Evolutionary conservation across 2,888 invertebrate genomes (phyloP), one percentile per base, ranked within the genome.

Genomic region (Polylopha cassiicola): DNA sequence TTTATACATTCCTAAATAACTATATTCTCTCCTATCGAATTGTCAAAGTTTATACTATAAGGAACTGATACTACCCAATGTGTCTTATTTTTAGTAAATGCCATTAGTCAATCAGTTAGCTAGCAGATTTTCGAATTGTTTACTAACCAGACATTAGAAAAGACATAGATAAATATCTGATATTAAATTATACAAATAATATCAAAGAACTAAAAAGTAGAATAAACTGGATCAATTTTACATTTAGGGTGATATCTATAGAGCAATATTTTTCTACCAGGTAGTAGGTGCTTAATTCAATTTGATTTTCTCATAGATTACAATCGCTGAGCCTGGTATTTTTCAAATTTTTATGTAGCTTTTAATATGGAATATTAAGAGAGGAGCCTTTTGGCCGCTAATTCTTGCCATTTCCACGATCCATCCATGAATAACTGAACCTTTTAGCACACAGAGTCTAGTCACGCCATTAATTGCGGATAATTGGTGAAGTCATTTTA

Each of bases 21-120:
- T 65, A 52, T 66, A 55, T 67, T 65, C 60, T 62, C 55, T 58
- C 63, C 69, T 64, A 52, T 61, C 61, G 59, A 67, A 57, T 58
- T 63, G 64, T 67, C 61, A 63, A 61, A 56, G 54, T 55, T 48
- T 51, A 47, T 73, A 72, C 59, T 65, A 50, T 73, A 77, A 75
- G 69, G 65, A 72, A 79, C 70, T 69, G 68, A 81, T 77, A 71
- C 77, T 79, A 79, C 73, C 73, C 61, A 62, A 79, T 77, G 82
- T 84, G 82, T 84, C 84, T 82, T 84, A 82, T 81, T 78, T 72
- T 78, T 82, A 85, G 82, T 78, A 79, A 76, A 68, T 69, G 69
- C 76, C 75, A 79, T 76, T 84, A 82, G 80, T 64, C 51, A 62
- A 71, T 70, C 75, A 78, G 73, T 73, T 82, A 81, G 80, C 51